Base-by-base conservation (phyloP, 2,113 vertebrate species). In the Puntigrus tetrazona region DNA sequence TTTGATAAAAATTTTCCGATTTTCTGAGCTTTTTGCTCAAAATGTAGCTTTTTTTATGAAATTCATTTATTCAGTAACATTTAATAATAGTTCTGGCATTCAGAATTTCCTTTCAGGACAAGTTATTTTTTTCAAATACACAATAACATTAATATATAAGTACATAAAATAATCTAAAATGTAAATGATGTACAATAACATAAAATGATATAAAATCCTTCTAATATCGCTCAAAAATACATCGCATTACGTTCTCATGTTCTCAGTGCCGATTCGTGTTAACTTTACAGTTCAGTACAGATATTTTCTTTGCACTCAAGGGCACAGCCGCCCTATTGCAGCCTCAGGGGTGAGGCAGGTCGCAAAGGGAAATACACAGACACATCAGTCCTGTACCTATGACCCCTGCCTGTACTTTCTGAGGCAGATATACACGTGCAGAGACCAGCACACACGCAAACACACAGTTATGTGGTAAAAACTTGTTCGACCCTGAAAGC, bases 401-500 rank as follows among this genome's bases (percentile, higher is more conserved):
- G 65, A 34, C 65, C 65, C 22, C 55, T 61, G 41, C 59, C 38
- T 80, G n/a, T 31, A 65, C 89, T 85, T 83, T 70, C 81, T 57
- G 34, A 72, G 57, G 34, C 61, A 78, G 83, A 78, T 75, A 67
- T 65, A 85, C 22, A 80, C 45, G 14, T 57, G 67, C 34, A 81
- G 22, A 63, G 72, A 77, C 41, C 57, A 20, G 31, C 16, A 45
- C 29, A 83, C 76, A 73, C 59, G 57, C 38, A 79, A 36, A 74
- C 70, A 76, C 13, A 65, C 43, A 47, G 41, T 76, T 63, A 82
- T 78, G 78, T 43, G 22, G 43, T 83, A 85, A 89, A 89, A 91
- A 93, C 91, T 90, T 88, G 87, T 88, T 83, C 72, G 79, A 84
- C 92, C 92, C 84, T 87, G 82, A 91, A 92, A 92, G 89, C 86